Percentiles rank a stretch among this genome's conserved stretches.
Evolutionary conservation across 2,888 invertebrate genomes (phyloP).

Genomic region (Pandemis cinnamomeana): DNA sequence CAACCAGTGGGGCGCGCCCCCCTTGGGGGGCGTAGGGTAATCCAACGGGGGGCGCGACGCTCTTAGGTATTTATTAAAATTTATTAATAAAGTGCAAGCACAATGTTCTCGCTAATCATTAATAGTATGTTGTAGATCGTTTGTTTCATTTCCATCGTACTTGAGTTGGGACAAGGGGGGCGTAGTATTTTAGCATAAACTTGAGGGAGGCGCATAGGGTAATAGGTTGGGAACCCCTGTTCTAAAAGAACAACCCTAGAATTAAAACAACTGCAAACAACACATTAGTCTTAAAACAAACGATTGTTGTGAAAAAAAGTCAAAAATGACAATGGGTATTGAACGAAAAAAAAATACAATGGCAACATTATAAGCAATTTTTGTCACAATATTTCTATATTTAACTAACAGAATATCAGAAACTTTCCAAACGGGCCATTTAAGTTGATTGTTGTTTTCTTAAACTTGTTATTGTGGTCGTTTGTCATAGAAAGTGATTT

Average conservation of each 20-base stretch:
- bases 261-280: neutral
- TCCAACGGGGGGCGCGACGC: too few relatives aligned
- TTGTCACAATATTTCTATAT: neutral
- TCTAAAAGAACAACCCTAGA: neutral
- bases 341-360: neutral
- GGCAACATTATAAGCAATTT: neutral
- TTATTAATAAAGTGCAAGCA: too few relatives aligned
- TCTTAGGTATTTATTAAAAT: too few relatives aligned
- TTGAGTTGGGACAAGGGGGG: too few relatives aligned
- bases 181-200: too few relatives aligned
- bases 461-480: conserved; percentile 40
- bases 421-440: conserved; percentile 28
- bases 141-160: too few relatives aligned
- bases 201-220: too few relatives aligned
- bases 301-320: neutral
- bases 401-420: conserved; percentile 1
- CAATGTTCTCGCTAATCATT: too few relatives aligned
- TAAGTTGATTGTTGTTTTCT: conserved; percentile 35
- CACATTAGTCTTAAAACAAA: neutral
- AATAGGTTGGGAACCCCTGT: too few relatives aligned
- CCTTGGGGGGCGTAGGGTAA: too few relatives aligned
- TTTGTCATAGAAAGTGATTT: conserved; percentile 40
- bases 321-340: neutral
- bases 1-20: too few relatives aligned
- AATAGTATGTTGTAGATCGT: too few relatives aligned